Percentiles rank a stretch among this genome's conserved stretches.
Evolutionary conservation across 2,888 invertebrate species (phyloP).

Genomic region (Caradrina clavipalpis): DNA sequence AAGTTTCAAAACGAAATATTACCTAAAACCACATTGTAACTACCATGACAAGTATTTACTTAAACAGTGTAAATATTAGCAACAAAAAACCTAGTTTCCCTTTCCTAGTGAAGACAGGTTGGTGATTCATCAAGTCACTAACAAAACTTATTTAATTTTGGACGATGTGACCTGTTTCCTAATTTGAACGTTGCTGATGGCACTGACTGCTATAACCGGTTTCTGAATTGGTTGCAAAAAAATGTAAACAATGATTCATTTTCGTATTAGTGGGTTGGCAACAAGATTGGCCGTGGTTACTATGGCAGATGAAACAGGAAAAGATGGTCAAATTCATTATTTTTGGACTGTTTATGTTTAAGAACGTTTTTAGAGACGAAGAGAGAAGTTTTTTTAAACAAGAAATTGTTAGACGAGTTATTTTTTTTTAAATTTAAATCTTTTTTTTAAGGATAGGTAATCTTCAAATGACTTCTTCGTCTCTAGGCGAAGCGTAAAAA

Average conservation of each 20-base stretch:
- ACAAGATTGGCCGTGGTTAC: slow-evolving; percentile 30
- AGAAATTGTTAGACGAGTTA: too few relatives aligned
- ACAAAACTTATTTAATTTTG: slow-evolving; percentile 36
- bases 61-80: background rate
- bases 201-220: slow-evolving; percentile 48
- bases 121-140: slow-evolving; percentile 52
- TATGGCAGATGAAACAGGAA: background rate
- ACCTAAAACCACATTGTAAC: too few relatives aligned
- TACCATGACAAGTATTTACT: background rate
- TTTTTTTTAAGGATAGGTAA: too few relatives aligned
- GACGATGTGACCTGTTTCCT: slow-evolving; percentile 53
- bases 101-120: slow-evolving; percentile 28
- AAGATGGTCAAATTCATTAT: too few relatives aligned
- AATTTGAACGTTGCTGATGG: slow-evolving; percentile 44
- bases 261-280: slow-evolving; percentile 22
- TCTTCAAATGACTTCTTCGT: too few relatives aligned
- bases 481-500: too few relatives aligned
- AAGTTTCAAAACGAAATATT: too few relatives aligned
- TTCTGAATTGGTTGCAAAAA: slow-evolving; percentile 49
- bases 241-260: slow-evolving; percentile 68
- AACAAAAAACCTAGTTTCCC: background rate
- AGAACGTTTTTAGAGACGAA: too few relatives aligned
- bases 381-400: too few relatives aligned
- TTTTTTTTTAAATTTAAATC: too few relatives aligned
- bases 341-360: too few relatives aligned